Conservation (phyloP, 2,797 vertebrate species). For the Garrulus glandarius region DNA sequence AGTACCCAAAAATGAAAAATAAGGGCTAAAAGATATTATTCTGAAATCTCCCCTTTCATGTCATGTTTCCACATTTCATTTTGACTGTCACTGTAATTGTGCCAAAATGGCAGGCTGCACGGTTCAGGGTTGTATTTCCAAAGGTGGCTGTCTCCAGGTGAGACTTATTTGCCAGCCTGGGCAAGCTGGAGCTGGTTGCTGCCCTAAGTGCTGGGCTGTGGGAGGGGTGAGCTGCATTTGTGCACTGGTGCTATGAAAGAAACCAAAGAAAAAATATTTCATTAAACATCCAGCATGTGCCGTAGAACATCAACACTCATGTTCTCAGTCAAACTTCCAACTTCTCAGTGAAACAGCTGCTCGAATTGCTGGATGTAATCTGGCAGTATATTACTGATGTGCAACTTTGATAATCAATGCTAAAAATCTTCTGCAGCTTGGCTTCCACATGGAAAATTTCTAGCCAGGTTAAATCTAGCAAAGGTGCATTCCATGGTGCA, state of each 20-base stretch:
- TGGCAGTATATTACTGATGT: background rate
- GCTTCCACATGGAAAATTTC: background rate
- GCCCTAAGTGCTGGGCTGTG: rapidly evolving
- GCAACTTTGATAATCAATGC: background rate
- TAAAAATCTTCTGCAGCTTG: background rate
- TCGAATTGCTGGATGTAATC: background rate
- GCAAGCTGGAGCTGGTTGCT: background rate
- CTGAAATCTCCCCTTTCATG: background rate
- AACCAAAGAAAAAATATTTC: rapidly evolving
- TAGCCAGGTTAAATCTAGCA: background rate
- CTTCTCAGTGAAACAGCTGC: background rate
- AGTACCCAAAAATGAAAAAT: background rate
- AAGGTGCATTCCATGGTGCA: background rate
- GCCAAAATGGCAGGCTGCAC: background rate
- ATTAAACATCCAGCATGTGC: background rate
- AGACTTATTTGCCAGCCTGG: background rate
- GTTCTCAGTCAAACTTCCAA: background rate
- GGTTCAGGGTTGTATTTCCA: background rate
- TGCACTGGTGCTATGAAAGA: too few relatives aligned
- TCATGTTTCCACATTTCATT: background rate
- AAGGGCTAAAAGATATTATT: background rate
- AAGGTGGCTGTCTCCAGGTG: too few relatives aligned
- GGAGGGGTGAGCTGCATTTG: background rate
- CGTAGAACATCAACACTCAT: background rate
- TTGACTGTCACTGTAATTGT: background rate